phyloP scores from a whole-genome alignment of 2,797 vertebrate species.

The Naso thynnoides region DNA sequence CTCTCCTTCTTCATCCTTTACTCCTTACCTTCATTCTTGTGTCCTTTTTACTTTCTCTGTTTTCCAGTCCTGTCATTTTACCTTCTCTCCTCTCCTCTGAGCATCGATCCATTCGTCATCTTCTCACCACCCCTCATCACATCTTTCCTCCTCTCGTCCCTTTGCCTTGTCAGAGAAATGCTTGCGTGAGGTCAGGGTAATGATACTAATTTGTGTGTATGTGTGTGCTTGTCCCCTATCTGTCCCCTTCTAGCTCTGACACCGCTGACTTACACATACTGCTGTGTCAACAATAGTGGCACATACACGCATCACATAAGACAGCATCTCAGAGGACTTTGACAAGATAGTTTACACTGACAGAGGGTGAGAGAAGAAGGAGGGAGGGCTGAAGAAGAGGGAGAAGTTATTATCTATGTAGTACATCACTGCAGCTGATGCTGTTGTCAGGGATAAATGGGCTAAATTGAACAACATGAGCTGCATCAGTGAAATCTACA shows the following conservation, averaged over 20 bases:
- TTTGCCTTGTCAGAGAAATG: conserved; percentile 34
- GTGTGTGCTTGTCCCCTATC: conserved; percentile 66
- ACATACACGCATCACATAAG: conserved; percentile 46
- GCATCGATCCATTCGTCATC: conserved; percentile 60
- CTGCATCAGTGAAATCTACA: conserved; percentile 37
- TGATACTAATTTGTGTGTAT: conserved; percentile 75
- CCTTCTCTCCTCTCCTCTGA: conserved; percentile 27
- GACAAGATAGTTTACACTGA: conserved; percentile 65
- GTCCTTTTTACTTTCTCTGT: conserved; percentile 9
- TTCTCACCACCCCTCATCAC: conserved; percentile 30
- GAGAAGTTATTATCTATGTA: conserved; percentile 47
- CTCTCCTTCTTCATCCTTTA: neutral
- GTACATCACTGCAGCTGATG: conserved; percentile 44
- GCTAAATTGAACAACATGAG: conserved; percentile 44
- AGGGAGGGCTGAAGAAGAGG: conserved; percentile 5
- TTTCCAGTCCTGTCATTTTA: conserved; percentile 5
- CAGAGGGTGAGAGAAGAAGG: conserved; percentile 30
- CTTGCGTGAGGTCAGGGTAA: conserved; percentile 70
- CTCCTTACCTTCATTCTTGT: neutral
- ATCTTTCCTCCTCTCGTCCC: conserved; percentile 42
- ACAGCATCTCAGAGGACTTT: conserved; percentile 51
- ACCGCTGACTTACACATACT: conserved; percentile 66
- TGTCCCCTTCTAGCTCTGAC: conserved; percentile 65
- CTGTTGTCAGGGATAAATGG: conserved; percentile 56
- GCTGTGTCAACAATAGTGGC: conserved; percentile 74